Evolutionary conservation across 2,888 invertebrate species (phyloP).

Genomic region (Xestia rhomboidea): DNA sequence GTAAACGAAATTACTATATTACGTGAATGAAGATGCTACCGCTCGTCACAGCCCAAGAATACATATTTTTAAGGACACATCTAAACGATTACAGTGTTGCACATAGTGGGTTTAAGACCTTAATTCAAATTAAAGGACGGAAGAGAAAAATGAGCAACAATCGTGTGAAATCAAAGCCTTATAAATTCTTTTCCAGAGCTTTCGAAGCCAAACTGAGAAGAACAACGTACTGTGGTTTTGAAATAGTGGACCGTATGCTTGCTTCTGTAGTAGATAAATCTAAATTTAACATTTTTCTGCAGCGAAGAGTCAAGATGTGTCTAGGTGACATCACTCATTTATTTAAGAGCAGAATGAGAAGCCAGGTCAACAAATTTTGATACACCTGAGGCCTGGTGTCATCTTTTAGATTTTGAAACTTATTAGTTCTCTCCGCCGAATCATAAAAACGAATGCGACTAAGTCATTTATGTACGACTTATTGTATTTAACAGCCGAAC

Average conservation of each 20-base stretch:
- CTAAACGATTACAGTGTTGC: slow-evolving; percentile 68
- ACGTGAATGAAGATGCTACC: slow-evolving; percentile 39
- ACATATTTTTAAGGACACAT: slow-evolving; percentile 75
- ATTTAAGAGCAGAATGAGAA: slow-evolving; percentile 5
- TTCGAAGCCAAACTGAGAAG: slow-evolving; percentile 16
- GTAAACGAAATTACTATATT: slow-evolving; percentile 51
- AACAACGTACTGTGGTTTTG: slow-evolving; percentile 2
- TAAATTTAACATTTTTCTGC: slow-evolving; percentile 10
- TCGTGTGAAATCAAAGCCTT: slow-evolving; percentile 52
- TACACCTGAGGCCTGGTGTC: neutral
- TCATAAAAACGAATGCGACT: slow-evolving; percentile 25
- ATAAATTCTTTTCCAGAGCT: slow-evolving; percentile 18
- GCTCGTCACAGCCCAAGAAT: slow-evolving; percentile 81
- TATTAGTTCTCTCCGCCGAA: slow-evolving; percentile 35
- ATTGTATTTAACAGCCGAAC: slow-evolving; percentile 72
- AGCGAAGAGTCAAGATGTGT: slow-evolving; percentile 1
- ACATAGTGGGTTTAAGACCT: slow-evolving; percentile 59
- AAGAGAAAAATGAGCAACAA: slow-evolving; percentile 84
- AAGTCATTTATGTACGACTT: slow-evolving; percentile 55
- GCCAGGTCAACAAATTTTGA: neutral
- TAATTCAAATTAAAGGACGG: slow-evolving; percentile 82
- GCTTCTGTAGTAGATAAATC: neutral
- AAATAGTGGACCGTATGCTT: slow-evolving; percentile 8
- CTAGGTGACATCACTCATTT: neutral
- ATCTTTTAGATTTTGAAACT: slow-evolving; percentile 23